Conservation (phyloP, 2,797 vertebrate species). For the Gallirallus australis region DNA sequence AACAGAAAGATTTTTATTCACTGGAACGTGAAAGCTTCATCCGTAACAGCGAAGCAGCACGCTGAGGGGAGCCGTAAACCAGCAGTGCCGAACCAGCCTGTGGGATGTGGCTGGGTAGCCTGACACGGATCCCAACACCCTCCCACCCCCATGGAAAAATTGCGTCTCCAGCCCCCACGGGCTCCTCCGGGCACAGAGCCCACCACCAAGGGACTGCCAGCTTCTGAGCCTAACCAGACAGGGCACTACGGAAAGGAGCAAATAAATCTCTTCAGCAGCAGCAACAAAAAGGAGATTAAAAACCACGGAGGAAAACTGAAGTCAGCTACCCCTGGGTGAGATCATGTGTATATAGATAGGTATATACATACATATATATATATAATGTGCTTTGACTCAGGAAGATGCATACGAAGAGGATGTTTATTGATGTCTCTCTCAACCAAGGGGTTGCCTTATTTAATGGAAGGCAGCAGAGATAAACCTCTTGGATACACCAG, state of each 20-base stretch:
- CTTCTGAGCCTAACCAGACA: neutral
- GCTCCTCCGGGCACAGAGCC: neutral
- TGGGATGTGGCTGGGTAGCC: neutral
- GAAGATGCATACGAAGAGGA: neutral
- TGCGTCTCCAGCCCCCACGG: rapidly evolving
- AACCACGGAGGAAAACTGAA: neutral
- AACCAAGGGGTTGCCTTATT: neutral
- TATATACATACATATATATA: no score
- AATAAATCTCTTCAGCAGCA: neutral
- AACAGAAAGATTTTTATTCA: neutral
- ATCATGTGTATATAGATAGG: neutral
- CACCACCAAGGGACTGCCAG: neutral
- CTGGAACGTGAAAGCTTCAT: neutral
- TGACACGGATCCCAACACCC: rapidly evolving
- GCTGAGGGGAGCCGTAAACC: neutral
- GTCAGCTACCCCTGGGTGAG: neutral
- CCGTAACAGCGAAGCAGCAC: neutral
- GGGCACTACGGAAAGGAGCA: neutral
- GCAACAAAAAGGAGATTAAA: neutral
- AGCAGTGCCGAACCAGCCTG: neutral
- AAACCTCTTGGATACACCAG: neutral
- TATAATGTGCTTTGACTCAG: neutral
- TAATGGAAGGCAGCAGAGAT: slow-evolving; percentile 10
- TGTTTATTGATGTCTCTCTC: neutral
- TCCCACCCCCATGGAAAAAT: rapidly evolving